Evolutionary conservation across 2,888 invertebrate genomes (phyloP).

Genomic region (Archips xylosteana): DNA sequence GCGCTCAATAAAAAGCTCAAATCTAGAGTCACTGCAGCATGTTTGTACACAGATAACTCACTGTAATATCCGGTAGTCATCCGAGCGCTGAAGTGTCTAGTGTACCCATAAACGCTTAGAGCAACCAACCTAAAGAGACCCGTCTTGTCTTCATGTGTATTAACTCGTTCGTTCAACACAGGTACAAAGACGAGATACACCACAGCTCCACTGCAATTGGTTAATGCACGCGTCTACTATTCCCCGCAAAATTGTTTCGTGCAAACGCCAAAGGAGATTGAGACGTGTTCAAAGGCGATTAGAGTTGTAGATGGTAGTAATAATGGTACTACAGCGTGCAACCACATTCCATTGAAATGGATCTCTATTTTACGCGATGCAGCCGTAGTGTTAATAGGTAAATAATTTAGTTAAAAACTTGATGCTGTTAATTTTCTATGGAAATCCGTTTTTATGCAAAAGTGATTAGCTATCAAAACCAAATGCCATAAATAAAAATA

Average conservation of each 20-base stretch:
- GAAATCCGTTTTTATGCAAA: too few relatives aligned
- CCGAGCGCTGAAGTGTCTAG: constrained; percentile 59
- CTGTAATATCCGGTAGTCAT: constrained; percentile 63
- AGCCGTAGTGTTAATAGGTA: constrained; percentile 54
- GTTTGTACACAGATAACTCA: constrained; percentile 53
- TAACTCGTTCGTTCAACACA: constrained; percentile 43
- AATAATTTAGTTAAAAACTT: constrained; percentile 42
- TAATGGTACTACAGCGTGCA: constrained; percentile 50
- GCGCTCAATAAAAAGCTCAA: constrained; percentile 30
- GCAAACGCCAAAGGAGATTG: constrained; percentile 46
- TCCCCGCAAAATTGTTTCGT: constrained; percentile 49
- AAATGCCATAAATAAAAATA: background rate
- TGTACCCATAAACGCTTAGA: constrained; percentile 55
- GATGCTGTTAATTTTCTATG: background rate
- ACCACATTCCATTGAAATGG: constrained; percentile 62
- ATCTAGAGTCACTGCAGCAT: constrained; percentile 41
- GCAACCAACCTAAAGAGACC: constrained; percentile 47
- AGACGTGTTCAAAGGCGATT: constrained; percentile 47
- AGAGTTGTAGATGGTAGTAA: constrained; percentile 42
- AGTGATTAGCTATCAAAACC: too few relatives aligned
- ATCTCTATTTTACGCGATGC: constrained; percentile 71
- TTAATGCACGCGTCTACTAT: constrained; percentile 47
- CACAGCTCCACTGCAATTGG: constrained; percentile 54
- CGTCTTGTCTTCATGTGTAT: constrained; percentile 49
- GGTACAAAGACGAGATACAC: constrained; percentile 39